These are phyloP conservation scores for Pyxicephalus adspersus DNA, from an alignment of 2,113 vertebrate species.

Conservation along the genomic window DNA sequence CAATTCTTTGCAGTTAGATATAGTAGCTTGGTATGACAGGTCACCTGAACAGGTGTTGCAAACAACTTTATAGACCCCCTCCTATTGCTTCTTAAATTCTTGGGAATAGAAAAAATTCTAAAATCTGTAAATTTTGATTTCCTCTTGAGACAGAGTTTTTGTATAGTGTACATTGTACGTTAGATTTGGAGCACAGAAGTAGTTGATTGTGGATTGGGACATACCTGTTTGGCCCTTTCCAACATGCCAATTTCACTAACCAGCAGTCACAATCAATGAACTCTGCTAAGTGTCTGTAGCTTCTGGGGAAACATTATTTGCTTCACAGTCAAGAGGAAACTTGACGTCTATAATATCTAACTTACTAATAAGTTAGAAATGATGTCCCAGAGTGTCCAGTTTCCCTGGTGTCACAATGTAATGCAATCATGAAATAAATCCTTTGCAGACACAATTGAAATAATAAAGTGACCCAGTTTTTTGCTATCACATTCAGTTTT, in stretches of 20 bases:
- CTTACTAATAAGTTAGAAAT: constrained; percentile 57
- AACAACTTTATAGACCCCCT: neutral
- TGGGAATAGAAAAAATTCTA: no score
- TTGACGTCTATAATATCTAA: constrained; percentile 52
- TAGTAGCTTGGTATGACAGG: constrained; percentile 10
- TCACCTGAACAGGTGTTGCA: constrained; percentile 12
- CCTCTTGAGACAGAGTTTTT: neutral
- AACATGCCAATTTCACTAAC: constrained; percentile 31
- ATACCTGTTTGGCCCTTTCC: neutral
- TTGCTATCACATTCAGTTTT: no score
- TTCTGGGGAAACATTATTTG: constrained; percentile 50
- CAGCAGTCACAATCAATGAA: constrained; percentile 42
- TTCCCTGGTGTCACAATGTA: constrained; percentile 17
- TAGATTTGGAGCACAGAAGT: neutral
- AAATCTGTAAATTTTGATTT: no score
- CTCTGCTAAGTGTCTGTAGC: constrained; percentile 35
- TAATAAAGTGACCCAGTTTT: neutral
- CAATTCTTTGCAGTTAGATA: constrained; percentile 25
- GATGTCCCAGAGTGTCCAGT: constrained; percentile 43
- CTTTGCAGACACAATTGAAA: neutral
- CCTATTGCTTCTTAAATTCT: no score
- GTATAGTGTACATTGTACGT: neutral
- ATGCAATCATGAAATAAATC: constrained; percentile 22
- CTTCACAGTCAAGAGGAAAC: constrained; percentile 53
- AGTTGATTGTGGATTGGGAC: neutral